Conservation (phyloP, 2,797 vertebrate species). For the Prionace glauca region DNA sequence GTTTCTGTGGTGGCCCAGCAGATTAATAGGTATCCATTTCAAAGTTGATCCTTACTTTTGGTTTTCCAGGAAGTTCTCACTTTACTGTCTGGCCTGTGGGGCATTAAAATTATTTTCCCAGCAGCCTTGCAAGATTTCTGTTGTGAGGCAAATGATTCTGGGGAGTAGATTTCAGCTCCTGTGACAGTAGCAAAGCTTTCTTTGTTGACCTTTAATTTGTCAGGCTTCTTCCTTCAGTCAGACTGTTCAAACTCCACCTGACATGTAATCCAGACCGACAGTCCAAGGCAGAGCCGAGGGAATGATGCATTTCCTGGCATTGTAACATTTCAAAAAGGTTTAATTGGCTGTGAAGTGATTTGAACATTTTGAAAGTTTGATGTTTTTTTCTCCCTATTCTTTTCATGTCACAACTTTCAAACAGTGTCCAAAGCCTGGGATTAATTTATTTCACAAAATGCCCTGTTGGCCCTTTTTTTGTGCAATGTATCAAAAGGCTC, state of each 20-base stretch:
- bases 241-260: not conserved
- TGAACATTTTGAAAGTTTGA: not conserved
- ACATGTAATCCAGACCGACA: not conserved
- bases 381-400: not conserved
- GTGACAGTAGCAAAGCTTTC: not conserved
- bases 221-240: not conserved
- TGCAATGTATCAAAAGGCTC: too few relatives aligned
- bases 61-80: not conserved
- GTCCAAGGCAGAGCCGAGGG: not conserved
- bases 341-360: not conserved
- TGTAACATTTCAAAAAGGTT: not conserved
- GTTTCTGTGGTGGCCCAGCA: not conserved
- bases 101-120: not conserved
- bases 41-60: not conserved
- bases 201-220: not conserved
- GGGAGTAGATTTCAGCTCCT: not conserved
- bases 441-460: not conserved
- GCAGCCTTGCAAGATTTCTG: not conserved
- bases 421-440: not conserved
- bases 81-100: too few relatives aligned
- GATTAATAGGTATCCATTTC: not conserved
- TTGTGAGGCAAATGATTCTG: not conserved
- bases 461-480: not conserved
- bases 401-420: not conserved
- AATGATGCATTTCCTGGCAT: not conserved